Percentiles rank a stretch among this genome's conserved stretches.
Evolutionary conservation across 2,888 invertebrate genomes (phyloP).

Genomic region (Pyralis farinalis): DNA sequence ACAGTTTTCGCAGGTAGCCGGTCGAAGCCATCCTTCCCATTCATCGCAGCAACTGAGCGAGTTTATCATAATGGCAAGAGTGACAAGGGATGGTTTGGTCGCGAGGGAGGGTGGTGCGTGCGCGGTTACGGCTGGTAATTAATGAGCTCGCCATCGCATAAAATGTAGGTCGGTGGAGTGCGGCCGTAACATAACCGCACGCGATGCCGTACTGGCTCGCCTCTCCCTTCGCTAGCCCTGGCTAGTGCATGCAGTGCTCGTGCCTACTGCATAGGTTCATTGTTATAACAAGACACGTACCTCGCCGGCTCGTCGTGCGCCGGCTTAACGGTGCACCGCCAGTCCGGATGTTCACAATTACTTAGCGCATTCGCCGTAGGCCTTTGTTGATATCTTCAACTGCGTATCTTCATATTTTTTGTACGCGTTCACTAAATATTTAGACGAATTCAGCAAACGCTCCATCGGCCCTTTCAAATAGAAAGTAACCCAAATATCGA

Average conservation of each 20-base stretch:
- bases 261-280: conserved; percentile 40
- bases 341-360: conserved; percentile 10
- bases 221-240: conserved; percentile 44
- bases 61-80: conserved; percentile 22
- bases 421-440: too few relatives aligned
- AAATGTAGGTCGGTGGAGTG: conserved; percentile 78
- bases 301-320: conserved; percentile 5
- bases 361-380: not conserved
- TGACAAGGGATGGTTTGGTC: conserved; percentile 31
- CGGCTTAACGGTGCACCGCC: conserved; percentile 14
- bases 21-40: conserved; percentile 40
- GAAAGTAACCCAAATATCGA: conserved; percentile 21
- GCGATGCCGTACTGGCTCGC: conserved; percentile 50
- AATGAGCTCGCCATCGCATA: conserved; percentile 68
- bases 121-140: conserved; percentile 53
- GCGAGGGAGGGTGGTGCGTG: conserved; percentile 56
- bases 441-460: not conserved
- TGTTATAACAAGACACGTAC: conserved; percentile 33
- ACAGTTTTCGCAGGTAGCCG: conserved; percentile 73
- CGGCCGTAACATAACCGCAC: conserved; percentile 55
- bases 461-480: conserved; percentile 24
- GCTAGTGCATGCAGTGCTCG: conserved; percentile 39
- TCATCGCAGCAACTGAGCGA: conserved; percentile 30
- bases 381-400: not conserved
- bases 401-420: too few relatives aligned